Conservation (phyloP, 2,888 invertebrate species). For the Phlogophora meticulosa region DNA sequence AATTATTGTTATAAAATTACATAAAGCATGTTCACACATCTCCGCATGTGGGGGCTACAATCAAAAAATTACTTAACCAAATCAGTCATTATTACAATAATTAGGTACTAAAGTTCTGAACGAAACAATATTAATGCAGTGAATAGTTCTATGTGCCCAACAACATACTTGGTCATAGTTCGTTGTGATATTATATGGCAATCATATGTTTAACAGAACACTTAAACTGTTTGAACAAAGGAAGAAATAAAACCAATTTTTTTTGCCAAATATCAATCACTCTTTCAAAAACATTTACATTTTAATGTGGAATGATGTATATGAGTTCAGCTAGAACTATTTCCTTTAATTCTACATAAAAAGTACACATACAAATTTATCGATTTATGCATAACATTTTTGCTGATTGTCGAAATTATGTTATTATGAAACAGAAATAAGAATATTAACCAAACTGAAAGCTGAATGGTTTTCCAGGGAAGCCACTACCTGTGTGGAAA, state of each 20-base stretch:
- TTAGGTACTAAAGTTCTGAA: constrained; percentile 68
- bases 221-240: constrained; percentile 26
- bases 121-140: constrained; percentile 45
- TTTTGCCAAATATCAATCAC: constrained; percentile 50
- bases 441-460: constrained; percentile 93
- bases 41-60: constrained; percentile 58
- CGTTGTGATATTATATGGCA: constrained; percentile 47
- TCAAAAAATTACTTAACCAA: constrained; percentile 80
- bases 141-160: constrained; percentile 36
- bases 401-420: constrained; percentile 52
- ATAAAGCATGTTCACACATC: constrained; percentile 56
- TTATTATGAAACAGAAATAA: constrained; percentile 35
- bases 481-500: constrained; percentile 88
- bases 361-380: constrained; percentile 59
- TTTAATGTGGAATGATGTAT: constrained; percentile 69
- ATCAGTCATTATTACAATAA: constrained; percentile 82
- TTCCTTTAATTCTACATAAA: constrained; percentile 52
- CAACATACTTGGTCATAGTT: constrained; percentile 40
- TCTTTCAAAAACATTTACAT: constrained; percentile 56
- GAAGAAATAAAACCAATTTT: constrained; percentile 59
- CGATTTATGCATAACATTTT: constrained; percentile 57
- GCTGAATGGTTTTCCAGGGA: constrained; percentile 92
- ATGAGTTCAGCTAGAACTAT: constrained; percentile 60
- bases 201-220: constrained; percentile 29
- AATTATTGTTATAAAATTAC: constrained; percentile 61